Percentiles rank a stretch among this genome's conserved stretches.
These are phyloP conservation scores for Epistrophe grossulariae DNA, from an alignment of 2,888 invertebrate species.

Conservation along the genomic window DNA sequence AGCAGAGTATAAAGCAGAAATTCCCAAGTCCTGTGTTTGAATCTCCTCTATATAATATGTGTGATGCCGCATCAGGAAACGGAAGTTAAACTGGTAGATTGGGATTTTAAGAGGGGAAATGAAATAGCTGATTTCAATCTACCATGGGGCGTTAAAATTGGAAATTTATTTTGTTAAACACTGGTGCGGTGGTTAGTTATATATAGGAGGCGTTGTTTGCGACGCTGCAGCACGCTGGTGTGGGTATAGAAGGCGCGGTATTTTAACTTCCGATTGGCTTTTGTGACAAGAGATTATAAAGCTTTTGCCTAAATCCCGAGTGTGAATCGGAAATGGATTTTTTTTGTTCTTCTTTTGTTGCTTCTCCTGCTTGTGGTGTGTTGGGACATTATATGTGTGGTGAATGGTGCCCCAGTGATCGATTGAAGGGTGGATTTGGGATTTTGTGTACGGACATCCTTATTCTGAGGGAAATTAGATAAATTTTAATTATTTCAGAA, in stretches of 20 bases:
- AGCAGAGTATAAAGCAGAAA: neutral
- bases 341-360: neutral
- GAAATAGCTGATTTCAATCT: conserved; percentile 69
- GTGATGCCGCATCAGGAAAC: conserved; percentile 55
- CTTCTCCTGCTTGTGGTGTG: no score
- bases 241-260: conserved; percentile 46
- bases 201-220: conserved; percentile 1
- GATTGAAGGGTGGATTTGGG: neutral
- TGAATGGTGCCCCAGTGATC: neutral
- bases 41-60: neutral
- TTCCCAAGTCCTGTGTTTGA: neutral
- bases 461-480: conserved; percentile 29
- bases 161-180: conserved; percentile 73
- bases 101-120: conserved; percentile 54
- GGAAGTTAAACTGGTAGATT: conserved; percentile 67
- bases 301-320: conserved; percentile 57
- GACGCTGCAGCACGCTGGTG: no score
- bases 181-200: neutral
- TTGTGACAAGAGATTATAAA: conserved; percentile 63
- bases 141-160: conserved; percentile 72
- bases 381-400: neutral
- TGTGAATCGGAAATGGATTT: conserved; percentile 67
- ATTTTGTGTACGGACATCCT: conserved; percentile 23
- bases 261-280: conserved; percentile 70
- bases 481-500: conserved; percentile 24